A percentile compares a stretch with the other conserved stretches of the same genome.
Conservation (phyloP, 2,797 vertebrate species). For the Gymnothorax javanicus region DNA sequence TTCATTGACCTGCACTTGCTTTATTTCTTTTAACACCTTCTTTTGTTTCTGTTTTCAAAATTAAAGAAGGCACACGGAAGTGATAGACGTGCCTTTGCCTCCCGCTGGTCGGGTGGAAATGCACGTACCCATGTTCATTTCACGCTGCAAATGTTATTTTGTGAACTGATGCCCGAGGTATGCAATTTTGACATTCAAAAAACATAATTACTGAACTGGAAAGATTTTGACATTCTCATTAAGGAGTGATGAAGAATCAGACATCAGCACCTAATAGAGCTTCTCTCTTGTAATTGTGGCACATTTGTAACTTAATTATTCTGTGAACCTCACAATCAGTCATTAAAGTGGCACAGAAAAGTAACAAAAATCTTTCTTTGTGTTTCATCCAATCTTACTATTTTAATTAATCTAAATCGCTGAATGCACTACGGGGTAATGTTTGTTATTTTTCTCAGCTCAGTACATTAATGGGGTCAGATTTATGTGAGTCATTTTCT, state of each 20-base stretch:
- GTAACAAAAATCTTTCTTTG: not conserved
- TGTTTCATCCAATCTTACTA: not conserved
- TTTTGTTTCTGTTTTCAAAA: constrained; percentile 23
- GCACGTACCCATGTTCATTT: not conserved
- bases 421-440: not conserved
- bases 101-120: not conserved
- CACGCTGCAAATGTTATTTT: not conserved
- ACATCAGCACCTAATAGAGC: not conserved
- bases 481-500: not conserved
- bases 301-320: not conserved
- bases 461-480: not conserved
- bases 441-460: not conserved
- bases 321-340: not conserved
- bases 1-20: not conserved
- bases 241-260: not conserved
- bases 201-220: not conserved
- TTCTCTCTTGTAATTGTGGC: not conserved
- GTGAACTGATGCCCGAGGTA: not conserved
- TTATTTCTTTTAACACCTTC: constrained; percentile 31
- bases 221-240: not conserved
- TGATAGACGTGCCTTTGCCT: not conserved
- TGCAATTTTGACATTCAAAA: not conserved
- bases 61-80: not conserved
- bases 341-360: not conserved
- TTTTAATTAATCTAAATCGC: not conserved